Evolutionary conservation across 2,888 invertebrate species (phyloP).

Genomic region (Drosophila maculinotata): DNA sequence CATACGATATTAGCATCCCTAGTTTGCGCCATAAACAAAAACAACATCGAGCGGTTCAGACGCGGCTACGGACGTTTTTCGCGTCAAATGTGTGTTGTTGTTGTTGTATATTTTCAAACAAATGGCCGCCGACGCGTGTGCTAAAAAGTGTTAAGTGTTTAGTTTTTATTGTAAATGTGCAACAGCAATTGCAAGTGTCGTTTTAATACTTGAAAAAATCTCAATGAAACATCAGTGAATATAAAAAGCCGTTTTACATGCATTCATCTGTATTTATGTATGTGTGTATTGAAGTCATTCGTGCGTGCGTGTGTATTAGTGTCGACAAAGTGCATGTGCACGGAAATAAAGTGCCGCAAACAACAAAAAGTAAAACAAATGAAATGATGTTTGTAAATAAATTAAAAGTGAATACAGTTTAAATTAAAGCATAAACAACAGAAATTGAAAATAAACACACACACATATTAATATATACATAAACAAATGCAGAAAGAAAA

Average conservation of each 20-base stretch:
- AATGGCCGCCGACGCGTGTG: slow-evolving; percentile 65
- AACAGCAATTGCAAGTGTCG: slow-evolving; percentile 3
- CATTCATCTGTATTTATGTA: slow-evolving; percentile 8
- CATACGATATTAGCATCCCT: slow-evolving; percentile 37
- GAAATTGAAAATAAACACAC: slow-evolving; percentile 23
- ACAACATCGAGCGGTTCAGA: slow-evolving; percentile 51
- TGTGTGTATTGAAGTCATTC: slow-evolving; percentile 24
- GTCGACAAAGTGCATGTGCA: slow-evolving; percentile 66
- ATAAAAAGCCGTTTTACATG: slow-evolving; percentile 33
- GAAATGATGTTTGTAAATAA: slow-evolving; percentile 13
- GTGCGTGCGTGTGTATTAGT: slow-evolving; percentile 39
- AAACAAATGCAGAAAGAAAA: slow-evolving; percentile 22
- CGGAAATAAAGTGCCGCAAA: slow-evolving; percentile 61
- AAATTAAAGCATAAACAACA: slow-evolving; percentile 29
- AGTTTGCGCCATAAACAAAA: slow-evolving; percentile 56
- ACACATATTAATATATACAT: slow-evolving; percentile 16
- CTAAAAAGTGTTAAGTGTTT: slow-evolving; percentile 37
- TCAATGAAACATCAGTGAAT: slow-evolving; percentile 36
- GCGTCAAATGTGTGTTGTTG: slow-evolving; percentile 32
- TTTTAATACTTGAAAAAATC: slow-evolving; percentile 19
- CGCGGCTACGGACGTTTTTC: slow-evolving; percentile 56
- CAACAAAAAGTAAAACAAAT: slow-evolving; percentile 30
- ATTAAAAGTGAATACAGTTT: slow-evolving; percentile 12
- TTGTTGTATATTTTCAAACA: slow-evolving; percentile 55
- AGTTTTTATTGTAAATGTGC: slow-evolving; percentile 26